A percentile compares a stretch with the other conserved stretches of the same genome.
These are phyloP conservation scores for Nowickia ferox DNA, from an alignment of 2,888 invertebrate genomes.

Conservation along the genomic window DNA sequence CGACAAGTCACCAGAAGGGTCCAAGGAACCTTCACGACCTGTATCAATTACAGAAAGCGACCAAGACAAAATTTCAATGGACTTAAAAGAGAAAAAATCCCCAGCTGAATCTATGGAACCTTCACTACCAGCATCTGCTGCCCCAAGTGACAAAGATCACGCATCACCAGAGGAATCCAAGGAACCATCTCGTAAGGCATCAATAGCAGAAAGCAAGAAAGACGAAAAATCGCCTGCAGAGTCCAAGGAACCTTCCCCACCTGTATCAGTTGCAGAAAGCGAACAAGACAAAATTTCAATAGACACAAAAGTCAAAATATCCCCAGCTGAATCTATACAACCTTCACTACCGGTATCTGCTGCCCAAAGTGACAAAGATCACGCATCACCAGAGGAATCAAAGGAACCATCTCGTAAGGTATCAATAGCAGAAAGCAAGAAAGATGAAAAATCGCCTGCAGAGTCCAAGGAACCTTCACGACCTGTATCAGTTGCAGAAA, in stretches of 20 bases:
- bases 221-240: slow-evolving; percentile 47
- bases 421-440: slow-evolving; percentile 67
- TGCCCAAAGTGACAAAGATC: slow-evolving; percentile 41
- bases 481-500: slow-evolving; percentile 58
- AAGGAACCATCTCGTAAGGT: slow-evolving; percentile 72
- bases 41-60: too few species aligned
- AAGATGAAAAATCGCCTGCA: slow-evolving; percentile 62
- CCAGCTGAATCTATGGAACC: too few species aligned
- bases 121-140: too few species aligned
- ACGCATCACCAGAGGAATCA: slow-evolving; percentile 41
- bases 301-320: slow-evolving; percentile 43
- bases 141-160: too few species aligned
- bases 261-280: slow-evolving; percentile 57
- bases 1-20: too few species aligned
- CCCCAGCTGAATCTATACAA: slow-evolving; percentile 32
- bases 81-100: too few species aligned
- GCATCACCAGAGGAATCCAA: slow-evolving; percentile 5
- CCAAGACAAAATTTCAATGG: too few species aligned
- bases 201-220: slow-evolving; percentile 62
- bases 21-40: too few species aligned
- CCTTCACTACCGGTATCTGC: slow-evolving; percentile 60
- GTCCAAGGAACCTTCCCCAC: slow-evolving; percentile 32
- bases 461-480: slow-evolving; percentile 49
- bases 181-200: slow-evolving; percentile 19
- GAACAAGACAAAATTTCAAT: slow-evolving; percentile 24